A percentile compares a stretch with the other conserved stretches of the same genome.
These are phyloP conservation scores for Sebastes hopkinsi DNA, from an alignment of 2,797 vertebrate genomes.

Conservation along the genomic window DNA sequence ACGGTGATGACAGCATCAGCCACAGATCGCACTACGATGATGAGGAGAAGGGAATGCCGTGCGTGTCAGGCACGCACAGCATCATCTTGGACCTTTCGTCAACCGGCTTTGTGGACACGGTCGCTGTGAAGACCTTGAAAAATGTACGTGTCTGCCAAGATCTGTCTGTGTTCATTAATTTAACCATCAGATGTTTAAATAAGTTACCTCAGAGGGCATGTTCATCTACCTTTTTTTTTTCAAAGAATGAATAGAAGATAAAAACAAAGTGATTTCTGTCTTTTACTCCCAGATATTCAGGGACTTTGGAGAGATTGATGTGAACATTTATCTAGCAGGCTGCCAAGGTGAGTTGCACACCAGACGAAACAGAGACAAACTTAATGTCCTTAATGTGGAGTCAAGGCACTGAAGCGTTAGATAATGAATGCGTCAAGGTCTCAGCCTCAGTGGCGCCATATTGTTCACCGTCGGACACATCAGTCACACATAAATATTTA, in stretches of 20 bases:
- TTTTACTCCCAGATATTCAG: slow-evolving; percentile 85
- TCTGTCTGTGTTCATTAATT: not conserved
- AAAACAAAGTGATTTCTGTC: not conserved
- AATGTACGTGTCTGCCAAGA: slow-evolving; percentile 62
- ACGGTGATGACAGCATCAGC: slow-evolving; percentile 10
- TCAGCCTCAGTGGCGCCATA: slow-evolving; percentile 22
- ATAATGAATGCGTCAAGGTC: slow-evolving; percentile 43
- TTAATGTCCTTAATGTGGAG: slow-evolving; percentile 22
- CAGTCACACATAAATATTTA: slow-evolving; percentile 26
- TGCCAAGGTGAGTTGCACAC: slow-evolving; percentile 84
- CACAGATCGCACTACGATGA: not conserved
- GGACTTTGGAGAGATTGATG: slow-evolving; percentile 89
- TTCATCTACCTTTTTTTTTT: not conserved
- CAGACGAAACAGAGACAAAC: slow-evolving; percentile 43
- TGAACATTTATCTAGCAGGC: slow-evolving; percentile 86
- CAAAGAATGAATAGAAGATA: not conserved
- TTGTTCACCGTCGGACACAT: not conserved
- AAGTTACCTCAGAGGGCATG: not conserved
- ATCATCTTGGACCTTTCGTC: slow-evolving; percentile 89
- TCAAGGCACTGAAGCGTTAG: slow-evolving; percentile 10
- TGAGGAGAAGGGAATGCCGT: not conserved
- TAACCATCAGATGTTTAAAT: not conserved
- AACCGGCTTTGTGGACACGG: slow-evolving; percentile 85
- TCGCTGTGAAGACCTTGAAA: slow-evolving; percentile 75
- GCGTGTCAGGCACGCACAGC: slow-evolving; percentile 71